Evolutionary conservation across 2,888 invertebrate species (phyloP).

Genomic region (Pandemis heparana): DNA sequence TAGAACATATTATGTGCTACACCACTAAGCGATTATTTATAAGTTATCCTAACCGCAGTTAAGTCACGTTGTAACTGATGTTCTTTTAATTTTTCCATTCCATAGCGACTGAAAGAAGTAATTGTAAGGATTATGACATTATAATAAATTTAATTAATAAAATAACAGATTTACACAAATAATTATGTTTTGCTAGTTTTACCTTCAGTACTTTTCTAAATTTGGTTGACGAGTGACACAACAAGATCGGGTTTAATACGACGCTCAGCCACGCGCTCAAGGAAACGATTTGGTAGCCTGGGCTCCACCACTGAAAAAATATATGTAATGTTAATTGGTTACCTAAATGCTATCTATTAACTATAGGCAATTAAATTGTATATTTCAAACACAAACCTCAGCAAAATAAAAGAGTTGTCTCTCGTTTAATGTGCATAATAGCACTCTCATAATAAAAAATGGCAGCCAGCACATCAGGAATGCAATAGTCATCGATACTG

Average conservation of each 20-base stretch:
- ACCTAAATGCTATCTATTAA: background rate
- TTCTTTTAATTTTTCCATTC: background rate
- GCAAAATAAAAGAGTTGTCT: background rate
- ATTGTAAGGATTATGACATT: background rate
- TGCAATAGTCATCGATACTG: background rate
- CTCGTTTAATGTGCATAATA: background rate
- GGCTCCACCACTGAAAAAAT: conserved; percentile 1
- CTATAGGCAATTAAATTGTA: too few species aligned
- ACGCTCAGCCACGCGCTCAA: background rate
- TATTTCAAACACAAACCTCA: background rate
- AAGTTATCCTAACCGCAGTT: background rate
- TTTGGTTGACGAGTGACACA: background rate
- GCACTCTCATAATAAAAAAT: background rate
- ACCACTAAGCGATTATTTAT: background rate
- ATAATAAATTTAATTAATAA: background rate
- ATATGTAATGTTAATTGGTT: background rate
- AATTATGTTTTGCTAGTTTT: background rate
- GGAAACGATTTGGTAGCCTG: background rate
- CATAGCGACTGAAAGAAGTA: background rate
- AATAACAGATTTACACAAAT: too few species aligned
- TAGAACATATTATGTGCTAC: too few species aligned
- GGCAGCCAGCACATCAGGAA: conserved; percentile 1
- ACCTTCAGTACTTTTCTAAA: background rate
- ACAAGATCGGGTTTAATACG: background rate
- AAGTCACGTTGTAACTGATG: background rate